A percentile compares a stretch with the other conserved stretches of the same genome.
Conservation (phyloP, 1,140 invertebrate genomes). For the Ctenoplectra terminalis region DNA sequence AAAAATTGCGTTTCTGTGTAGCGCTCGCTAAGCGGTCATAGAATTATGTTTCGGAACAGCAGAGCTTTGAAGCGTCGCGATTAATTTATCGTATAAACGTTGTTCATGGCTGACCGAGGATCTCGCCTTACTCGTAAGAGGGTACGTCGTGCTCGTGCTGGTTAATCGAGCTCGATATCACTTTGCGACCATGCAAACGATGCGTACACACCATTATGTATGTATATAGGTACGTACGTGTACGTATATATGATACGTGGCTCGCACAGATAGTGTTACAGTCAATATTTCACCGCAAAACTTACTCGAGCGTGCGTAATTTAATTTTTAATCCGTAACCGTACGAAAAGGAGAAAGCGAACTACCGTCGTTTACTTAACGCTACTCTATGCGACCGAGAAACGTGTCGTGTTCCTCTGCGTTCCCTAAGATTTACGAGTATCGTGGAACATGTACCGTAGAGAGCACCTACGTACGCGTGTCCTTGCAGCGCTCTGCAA, state of each 20-base stretch:
- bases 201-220: constrained; percentile 36
- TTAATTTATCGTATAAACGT: constrained; percentile 41
- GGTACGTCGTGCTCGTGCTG: constrained; percentile 15
- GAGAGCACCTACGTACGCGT: not conserved
- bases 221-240: not conserved
- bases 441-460: not conserved
- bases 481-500: not conserved
- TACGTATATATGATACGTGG: constrained; percentile 29
- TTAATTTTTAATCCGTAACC: constrained; percentile 53
- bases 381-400: not conserved
- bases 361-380: not conserved
- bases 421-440: not conserved
- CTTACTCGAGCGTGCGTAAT: constrained; percentile 40
- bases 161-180: constrained; percentile 55
- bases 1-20: not conserved
- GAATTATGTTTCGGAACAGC: constrained; percentile 6
- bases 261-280: constrained; percentile 47
- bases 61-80: constrained; percentile 16
- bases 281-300: constrained; percentile 55
- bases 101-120: constrained; percentile 21
- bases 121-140: constrained; percentile 29
- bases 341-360: constrained; percentile 10
- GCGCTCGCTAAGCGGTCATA: not conserved
- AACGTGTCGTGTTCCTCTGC: not conserved
- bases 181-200: constrained; percentile 44